Evolutionary conservation across 2,113 vertebrate genomes (phyloP).

Genomic region (Elephas maximus): DNA sequence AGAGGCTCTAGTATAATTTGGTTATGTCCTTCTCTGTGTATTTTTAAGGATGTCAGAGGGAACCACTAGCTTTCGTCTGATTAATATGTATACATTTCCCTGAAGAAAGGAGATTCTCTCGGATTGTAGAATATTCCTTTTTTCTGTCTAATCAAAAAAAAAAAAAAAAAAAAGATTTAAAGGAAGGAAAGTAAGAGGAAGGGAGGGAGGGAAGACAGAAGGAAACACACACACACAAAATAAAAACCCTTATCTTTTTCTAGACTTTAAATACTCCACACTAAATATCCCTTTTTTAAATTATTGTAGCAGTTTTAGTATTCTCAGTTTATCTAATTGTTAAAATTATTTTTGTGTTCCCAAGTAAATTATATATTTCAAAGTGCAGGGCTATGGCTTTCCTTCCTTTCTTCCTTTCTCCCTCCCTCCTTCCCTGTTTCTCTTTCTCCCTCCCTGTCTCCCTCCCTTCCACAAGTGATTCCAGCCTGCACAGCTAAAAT

Average conservation of each 20-base stretch:
- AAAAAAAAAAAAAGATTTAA: too few relatives aligned
- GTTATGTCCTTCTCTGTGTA: background rate
- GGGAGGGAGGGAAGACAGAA: background rate
- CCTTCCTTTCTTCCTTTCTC: too few relatives aligned
- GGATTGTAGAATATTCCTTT: background rate
- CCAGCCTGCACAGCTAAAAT: background rate
- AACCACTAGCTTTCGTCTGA: background rate
- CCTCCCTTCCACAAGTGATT: background rate
- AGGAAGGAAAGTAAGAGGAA: accelerated
- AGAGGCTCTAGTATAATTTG: background rate
- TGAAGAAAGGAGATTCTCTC: background rate
- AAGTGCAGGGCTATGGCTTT: background rate
- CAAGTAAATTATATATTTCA: background rate
- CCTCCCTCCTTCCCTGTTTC: background rate
- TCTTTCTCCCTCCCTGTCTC: too few relatives aligned
- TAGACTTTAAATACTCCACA: background rate
- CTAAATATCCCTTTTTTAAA: background rate
- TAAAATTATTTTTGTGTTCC: background rate
- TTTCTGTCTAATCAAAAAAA: background rate
- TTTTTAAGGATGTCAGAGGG: background rate
- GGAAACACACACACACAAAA: background rate
- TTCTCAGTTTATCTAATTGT: background rate
- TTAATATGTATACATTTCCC: background rate
- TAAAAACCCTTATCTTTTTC: background rate
- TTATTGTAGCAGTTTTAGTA: background rate